These are phyloP conservation scores for Nylanderia fulva DNA, from an alignment of 1,140 invertebrate species.

Conservation along the genomic window DNA sequence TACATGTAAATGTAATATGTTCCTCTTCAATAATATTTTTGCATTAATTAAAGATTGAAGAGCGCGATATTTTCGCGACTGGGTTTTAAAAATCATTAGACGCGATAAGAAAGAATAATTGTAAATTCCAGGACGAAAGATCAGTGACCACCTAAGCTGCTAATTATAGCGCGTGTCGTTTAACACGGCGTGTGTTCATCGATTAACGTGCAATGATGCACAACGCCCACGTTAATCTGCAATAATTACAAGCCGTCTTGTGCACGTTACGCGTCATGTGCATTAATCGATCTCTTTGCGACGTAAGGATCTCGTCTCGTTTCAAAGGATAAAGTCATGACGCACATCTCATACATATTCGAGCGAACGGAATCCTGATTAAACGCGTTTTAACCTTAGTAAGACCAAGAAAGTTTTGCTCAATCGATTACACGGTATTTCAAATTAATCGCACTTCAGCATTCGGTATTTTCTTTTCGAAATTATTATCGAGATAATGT, in stretches of 20 bases:
- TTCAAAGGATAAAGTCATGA: not conserved
- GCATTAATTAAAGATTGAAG: not conserved
- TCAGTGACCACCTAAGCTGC: slow-evolving; percentile 38
- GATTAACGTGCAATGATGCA: slow-evolving; percentile 60
- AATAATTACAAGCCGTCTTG: slow-evolving; percentile 42
- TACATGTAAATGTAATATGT: not conserved
- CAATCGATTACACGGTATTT: not conserved
- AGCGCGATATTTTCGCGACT: not conserved
- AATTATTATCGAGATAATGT: not conserved
- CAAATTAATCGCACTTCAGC: not conserved
- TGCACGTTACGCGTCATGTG: slow-evolving; percentile 39
- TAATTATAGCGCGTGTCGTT: slow-evolving; percentile 47
- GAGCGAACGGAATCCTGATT: slow-evolving; percentile 27
- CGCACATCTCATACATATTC: slow-evolving; percentile 41
- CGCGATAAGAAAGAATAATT: slow-evolving; percentile 26
- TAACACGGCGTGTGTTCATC: slow-evolving; percentile 40
- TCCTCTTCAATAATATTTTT: not conserved
- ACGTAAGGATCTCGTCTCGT: slow-evolving; percentile 31
- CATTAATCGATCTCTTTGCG: slow-evolving; percentile 48
- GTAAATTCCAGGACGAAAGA: slow-evolving; percentile 25
- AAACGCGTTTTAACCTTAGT: slow-evolving; percentile 8
- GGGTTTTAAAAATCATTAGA: not conserved
- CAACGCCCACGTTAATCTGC: slow-evolving; percentile 30
- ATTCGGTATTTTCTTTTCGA: too few species aligned
- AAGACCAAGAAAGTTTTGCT: not conserved